phyloP scores from a whole-genome alignment of 2,888 invertebrate species.

The Xylota sylvarum region DNA sequence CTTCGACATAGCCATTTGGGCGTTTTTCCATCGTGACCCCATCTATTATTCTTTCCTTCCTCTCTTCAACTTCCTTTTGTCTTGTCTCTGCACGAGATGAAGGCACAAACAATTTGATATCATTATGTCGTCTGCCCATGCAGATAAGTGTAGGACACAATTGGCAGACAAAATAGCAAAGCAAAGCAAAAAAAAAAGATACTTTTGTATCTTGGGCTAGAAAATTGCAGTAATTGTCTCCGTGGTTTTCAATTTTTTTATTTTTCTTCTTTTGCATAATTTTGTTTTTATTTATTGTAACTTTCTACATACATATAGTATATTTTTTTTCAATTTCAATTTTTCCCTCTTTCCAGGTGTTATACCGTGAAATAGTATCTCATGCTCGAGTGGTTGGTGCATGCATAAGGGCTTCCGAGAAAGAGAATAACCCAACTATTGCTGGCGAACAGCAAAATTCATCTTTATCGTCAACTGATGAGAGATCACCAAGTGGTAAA shows the following conservation, averaged over 20 bases:
- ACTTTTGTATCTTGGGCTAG: constrained; percentile 47
- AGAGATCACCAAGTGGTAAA: constrained; percentile 70
- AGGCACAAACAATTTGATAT: constrained; percentile 61
- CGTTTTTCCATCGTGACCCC: constrained; percentile 58
- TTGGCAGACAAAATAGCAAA: constrained; percentile 14
- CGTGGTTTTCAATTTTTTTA: constrained; percentile 49
- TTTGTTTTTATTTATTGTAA: constrained; percentile 51
- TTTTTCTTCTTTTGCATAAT: constrained; percentile 14
- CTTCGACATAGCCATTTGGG: constrained; percentile 55
- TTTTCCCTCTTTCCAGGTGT: constrained; percentile 88
- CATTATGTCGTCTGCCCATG: constrained; percentile 73
- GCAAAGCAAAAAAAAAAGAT: constrained; percentile 27
- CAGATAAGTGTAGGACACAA: constrained; percentile 69
- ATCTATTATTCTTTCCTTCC: constrained; percentile 10
- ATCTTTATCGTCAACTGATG: constrained; percentile 80
- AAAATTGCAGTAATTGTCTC: constrained; percentile 74
- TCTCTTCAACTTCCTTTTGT: background rate
- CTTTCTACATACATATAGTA: constrained; percentile 44
- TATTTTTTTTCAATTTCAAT: constrained; percentile 19
- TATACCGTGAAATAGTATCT: constrained; percentile 96
- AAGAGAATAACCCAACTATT: constrained; percentile 81
- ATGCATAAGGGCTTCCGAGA: constrained; percentile 89
- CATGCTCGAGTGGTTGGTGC: constrained; percentile 94
- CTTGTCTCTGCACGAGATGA: constrained; percentile 20
- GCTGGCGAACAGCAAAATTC: constrained; percentile 79